These are phyloP conservation scores for Eulemur rubriventer DNA, from an alignment of 2,797 vertebrate species.

Conservation along the genomic window DNA sequence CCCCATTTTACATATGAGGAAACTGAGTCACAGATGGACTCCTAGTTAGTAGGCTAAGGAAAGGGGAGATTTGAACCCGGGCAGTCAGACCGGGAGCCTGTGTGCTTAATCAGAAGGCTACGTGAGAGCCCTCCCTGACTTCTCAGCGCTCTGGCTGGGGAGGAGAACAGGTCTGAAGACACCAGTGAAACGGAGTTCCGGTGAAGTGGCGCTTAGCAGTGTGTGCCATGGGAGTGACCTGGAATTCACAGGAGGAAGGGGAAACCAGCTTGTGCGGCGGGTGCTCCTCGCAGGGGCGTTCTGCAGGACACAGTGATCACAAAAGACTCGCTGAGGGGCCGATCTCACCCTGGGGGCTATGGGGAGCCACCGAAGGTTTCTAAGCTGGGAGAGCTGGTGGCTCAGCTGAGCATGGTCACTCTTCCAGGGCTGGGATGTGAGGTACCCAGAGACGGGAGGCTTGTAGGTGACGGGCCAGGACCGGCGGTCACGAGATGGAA, in stretches of 20 bases:
- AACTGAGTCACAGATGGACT: background rate
- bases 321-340: rapidly evolving
- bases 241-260: background rate
- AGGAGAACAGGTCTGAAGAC: too few species aligned
- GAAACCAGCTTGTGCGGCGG: background rate
- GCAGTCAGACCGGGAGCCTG: background rate
- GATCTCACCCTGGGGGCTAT: rapidly evolving
- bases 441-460: rapidly evolving
- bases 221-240: background rate
- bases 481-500: background rate
- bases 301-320: too few species aligned
- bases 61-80: background rate
- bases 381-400: background rate
- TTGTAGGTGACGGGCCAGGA: background rate
- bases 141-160: too few species aligned
- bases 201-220: background rate
- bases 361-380: background rate
- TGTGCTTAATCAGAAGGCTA: background rate
- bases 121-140: background rate
- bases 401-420: rapidly evolving
- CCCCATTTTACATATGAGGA: background rate
- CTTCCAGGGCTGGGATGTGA: background rate
- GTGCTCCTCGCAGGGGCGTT: background rate
- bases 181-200: too few species aligned
- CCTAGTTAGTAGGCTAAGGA: background rate